phyloP scores from a whole-genome alignment of 2,797 vertebrate genomes.

The Cuniculus paca region DNA sequence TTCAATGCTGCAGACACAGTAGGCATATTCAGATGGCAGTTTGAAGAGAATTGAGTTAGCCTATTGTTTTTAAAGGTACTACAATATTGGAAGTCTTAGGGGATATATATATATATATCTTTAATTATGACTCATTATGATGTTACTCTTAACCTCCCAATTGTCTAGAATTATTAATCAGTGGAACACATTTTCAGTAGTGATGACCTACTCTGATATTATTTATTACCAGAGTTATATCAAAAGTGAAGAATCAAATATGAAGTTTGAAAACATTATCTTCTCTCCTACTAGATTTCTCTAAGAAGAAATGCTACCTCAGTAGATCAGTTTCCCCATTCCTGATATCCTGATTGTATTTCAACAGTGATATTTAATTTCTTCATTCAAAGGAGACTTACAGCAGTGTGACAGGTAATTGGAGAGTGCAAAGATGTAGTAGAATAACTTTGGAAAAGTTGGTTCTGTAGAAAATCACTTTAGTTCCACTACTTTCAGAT shows the following conservation, averaged over 20 bases:
- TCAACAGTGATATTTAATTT: neutral
- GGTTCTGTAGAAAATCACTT: neutral
- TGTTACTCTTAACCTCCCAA: neutral
- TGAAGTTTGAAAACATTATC: neutral
- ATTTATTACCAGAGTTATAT: neutral
- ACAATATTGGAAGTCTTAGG: neutral
- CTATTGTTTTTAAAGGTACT: neutral
- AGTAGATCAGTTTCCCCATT: neutral
- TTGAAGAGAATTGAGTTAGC: neutral
- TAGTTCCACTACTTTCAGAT: neutral
- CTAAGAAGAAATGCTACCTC: neutral
- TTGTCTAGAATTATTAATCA: neutral
- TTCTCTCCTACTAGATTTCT: neutral
- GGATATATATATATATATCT: neutral
- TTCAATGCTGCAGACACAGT: neutral
- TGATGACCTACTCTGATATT: too few species aligned
- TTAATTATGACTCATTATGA: neutral
- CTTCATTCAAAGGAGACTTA: neutral
- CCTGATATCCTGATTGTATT: neutral
- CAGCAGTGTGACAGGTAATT: neutral
- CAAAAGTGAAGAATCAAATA: neutral
- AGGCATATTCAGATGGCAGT: neutral
- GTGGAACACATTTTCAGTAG: neutral
- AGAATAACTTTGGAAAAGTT: neutral
- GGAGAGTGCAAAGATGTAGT: fast-evolving